These are phyloP conservation scores for Gobiocypris rarus DNA, from an alignment of 2,113 vertebrate species.

Conservation along the genomic window DNA sequence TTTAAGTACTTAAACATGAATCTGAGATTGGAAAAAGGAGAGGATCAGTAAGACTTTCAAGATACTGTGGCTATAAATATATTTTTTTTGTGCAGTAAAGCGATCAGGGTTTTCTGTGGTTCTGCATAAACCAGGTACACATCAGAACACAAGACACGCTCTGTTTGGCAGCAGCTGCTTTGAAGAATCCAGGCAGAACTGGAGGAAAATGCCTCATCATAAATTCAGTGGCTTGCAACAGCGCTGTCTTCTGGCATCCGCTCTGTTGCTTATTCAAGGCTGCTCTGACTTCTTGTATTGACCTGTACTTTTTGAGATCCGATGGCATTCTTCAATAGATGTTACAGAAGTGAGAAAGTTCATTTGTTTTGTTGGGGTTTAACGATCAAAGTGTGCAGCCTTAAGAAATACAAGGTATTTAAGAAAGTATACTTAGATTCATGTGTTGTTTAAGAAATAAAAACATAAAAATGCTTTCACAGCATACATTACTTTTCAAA, in stretches of 20 bases:
- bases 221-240: constrained; percentile 32
- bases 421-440: not conserved
- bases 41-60: not conserved
- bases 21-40: not conserved
- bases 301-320: constrained; percentile 45
- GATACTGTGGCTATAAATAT: not conserved
- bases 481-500: not conserved
- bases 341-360: constrained; percentile 57
- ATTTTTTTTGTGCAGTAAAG: constrained; percentile 3
- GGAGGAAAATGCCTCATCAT: constrained; percentile 40
- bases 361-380: constrained; percentile 38
- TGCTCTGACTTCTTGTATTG: not conserved
- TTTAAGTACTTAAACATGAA: constrained; percentile 14
- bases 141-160: constrained; percentile 21
- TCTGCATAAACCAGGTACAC: constrained; percentile 19
- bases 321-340: constrained; percentile 49
- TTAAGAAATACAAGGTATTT: not conserved
- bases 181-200: constrained; percentile 10
- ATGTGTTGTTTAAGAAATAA: no score
- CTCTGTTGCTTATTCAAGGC: not conserved
- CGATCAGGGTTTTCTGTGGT: constrained; percentile 4
- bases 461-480: not conserved
- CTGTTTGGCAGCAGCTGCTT: constrained; percentile 2
- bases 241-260: constrained; percentile 9
- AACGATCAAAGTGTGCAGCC: constrained; percentile 20